Base-by-base conservation (phyloP, 2,888 invertebrate genomes). In the Neoascia interrupta region DNA sequence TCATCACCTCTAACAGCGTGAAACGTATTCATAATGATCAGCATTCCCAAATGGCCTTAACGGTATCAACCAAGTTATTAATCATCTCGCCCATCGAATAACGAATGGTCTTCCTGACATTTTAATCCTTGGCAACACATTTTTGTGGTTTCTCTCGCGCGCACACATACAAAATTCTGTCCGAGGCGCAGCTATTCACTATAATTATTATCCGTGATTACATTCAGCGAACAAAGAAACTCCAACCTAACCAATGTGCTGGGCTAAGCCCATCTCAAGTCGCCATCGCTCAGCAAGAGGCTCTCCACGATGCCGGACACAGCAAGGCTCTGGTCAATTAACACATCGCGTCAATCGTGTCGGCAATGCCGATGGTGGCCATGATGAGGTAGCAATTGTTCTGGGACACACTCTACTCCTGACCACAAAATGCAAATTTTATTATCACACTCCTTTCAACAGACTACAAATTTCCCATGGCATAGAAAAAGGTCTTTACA, bases 101-200 rank as follows among this genome's bases (percentile, higher is more conserved):
- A 83, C 82, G 81, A 83, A 83, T 82, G 82, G 81, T 82, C 79
- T 81, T 83, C 82, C 82, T 83, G 83, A 83, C 83, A 82, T 83
- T 82, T 83, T 83, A 83, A 83, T 83, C 83, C 83, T 83, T 82
- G 73, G 45, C 81, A 8, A 82, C 79, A 82, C 81, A 83, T 83
- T 83, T 81, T 76, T 81, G 82, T 81, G 68, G 83, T 82, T 82
- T 82, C 82, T 69, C 53, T 51, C 49, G 36, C 28, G 36, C 68
- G 41, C 51, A 58, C 43, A 56, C 60, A 47, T n/a, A 31, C 31
- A 4, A n/a, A n/a, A n/a, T n/a, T n/a, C 39, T 28, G 51, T 69
- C 56, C 56, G 63, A 74, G 74, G 82, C 81, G 70, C 72, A 70
- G 70, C 76, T 81, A 81, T 81, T 76, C 79, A 70, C 64, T 61